Conservation (phyloP, 2,888 invertebrate genomes). For the Amiota minor region DNA sequence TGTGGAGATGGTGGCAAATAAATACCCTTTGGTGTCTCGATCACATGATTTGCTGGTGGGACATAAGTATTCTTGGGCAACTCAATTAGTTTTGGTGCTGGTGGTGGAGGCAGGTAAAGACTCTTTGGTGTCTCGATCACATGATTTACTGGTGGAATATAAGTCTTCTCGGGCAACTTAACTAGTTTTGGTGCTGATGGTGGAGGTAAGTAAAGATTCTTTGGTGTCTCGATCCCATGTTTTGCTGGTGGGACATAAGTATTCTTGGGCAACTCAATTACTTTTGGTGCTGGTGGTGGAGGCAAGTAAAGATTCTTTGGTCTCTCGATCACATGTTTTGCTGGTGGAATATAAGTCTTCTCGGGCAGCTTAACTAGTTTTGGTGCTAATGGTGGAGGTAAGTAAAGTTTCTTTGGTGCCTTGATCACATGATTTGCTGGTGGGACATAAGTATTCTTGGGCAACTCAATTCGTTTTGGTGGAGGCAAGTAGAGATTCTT, state of each 20-base stretch:
- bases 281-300: conserved; percentile 10
- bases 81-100: background rate
- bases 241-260: no score
- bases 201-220: background rate
- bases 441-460: background rate
- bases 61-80: no score
- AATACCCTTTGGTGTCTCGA: background rate
- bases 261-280: no score
- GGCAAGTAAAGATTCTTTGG: background rate
- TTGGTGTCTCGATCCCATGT: background rate
- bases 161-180: no score
- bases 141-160: no score
- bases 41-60: no score
- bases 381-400: background rate
- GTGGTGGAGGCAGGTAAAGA: conserved; percentile 1
- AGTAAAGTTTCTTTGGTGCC: background rate
- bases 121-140: background rate
- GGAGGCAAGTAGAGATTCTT: conserved; percentile 1
- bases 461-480: background rate
- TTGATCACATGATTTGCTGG: conserved; percentile 7
- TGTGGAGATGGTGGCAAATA: background rate
- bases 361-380: no score
- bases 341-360: no score
- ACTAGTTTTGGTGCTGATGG: no score
- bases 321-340: no score